Percentiles rank a stretch among this genome's conserved stretches.
Conservation (phyloP, 1,140 invertebrate genomes). For the Drosophila prosaltans region DNA sequence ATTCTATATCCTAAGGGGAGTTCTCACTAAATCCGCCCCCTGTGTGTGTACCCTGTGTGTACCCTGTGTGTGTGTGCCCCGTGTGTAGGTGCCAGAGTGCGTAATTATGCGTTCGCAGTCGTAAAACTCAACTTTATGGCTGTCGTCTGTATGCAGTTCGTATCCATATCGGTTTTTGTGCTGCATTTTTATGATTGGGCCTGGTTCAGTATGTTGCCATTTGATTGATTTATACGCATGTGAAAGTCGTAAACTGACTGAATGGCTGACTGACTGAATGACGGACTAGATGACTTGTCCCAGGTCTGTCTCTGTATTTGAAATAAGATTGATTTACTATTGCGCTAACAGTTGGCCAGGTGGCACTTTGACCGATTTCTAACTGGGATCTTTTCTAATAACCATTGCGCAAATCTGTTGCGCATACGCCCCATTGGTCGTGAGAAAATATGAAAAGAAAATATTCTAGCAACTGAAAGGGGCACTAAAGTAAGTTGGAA, state of each 20-base stretch:
- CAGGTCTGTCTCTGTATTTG: constrained; percentile 33
- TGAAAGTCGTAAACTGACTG: constrained; percentile 45
- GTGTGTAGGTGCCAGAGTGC: constrained; percentile 54
- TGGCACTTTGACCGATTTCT: constrained; percentile 42
- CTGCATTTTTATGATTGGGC: constrained; percentile 43
- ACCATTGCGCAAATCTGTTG: constrained; percentile 46
- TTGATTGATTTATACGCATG: constrained; percentile 74
- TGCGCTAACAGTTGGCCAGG: constrained; percentile 53
- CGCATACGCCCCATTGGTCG: constrained; percentile 62
- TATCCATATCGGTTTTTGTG: constrained; percentile 13
- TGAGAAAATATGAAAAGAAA: neutral
- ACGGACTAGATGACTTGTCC: constrained; percentile 21
- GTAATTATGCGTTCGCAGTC: constrained; percentile 75
- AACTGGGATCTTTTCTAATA: neutral
- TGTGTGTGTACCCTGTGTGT: neutral
- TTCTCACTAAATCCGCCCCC: constrained; percentile 22
- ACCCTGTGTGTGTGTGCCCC: neutral
- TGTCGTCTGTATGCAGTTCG: constrained; percentile 29
- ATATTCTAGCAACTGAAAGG: neutral
- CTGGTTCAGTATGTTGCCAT: constrained; percentile 5
- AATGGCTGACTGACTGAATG: too few species aligned
- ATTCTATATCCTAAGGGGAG: constrained; percentile 41
- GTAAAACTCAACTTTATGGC: constrained; percentile 76
- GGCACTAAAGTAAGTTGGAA: too few species aligned
- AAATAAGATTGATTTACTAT: constrained; percentile 52